phyloP scores from a whole-genome alignment of 2,797 vertebrate genomes.

The Pogonophryne albipinna region DNA sequence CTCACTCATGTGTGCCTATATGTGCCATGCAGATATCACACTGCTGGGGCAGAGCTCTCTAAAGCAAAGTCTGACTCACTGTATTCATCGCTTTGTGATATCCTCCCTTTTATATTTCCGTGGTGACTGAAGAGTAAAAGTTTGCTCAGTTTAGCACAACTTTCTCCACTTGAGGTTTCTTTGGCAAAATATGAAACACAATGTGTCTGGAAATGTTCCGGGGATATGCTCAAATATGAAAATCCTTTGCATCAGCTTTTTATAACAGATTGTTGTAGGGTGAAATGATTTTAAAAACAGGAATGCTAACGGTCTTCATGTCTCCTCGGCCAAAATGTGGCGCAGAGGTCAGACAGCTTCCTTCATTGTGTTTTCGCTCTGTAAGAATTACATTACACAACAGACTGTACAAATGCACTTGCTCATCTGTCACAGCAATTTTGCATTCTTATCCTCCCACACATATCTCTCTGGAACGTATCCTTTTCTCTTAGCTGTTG shows the following conservation, averaged over 20 bases:
- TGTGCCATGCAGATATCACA: slow-evolving; percentile 77
- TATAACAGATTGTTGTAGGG: slow-evolving; percentile 12
- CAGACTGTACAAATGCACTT: slow-evolving; percentile 49
- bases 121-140: slow-evolving; percentile 74
- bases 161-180: slow-evolving; percentile 71
- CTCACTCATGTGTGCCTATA: slow-evolving; percentile 77
- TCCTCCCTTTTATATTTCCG: slow-evolving; percentile 70
- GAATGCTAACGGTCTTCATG: slow-evolving; percentile 7
- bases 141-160: slow-evolving; percentile 73
- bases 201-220: slow-evolving; percentile 53
- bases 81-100: slow-evolving; percentile 69
- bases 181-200: slow-evolving; percentile 51
- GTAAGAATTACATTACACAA: slow-evolving; percentile 26
- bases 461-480: slow-evolving; percentile 63
- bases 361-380: slow-evolving; percentile 18
- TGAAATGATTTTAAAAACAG: slow-evolving; percentile 33
- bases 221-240: slow-evolving; percentile 28
- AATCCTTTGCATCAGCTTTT: slow-evolving; percentile 40
- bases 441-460: slow-evolving; percentile 64
- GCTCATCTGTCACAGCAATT: slow-evolving; percentile 56
- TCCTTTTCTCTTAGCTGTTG: slow-evolving; percentile 47
- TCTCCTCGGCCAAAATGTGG: slow-evolving; percentile 19
- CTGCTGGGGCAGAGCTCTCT: slow-evolving; percentile 66
- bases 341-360: slow-evolving; percentile 15
- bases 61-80: slow-evolving; percentile 75